phyloP scores from a whole-genome alignment of 2,113 vertebrate genomes.

The Ceratotherium simum region DNA sequence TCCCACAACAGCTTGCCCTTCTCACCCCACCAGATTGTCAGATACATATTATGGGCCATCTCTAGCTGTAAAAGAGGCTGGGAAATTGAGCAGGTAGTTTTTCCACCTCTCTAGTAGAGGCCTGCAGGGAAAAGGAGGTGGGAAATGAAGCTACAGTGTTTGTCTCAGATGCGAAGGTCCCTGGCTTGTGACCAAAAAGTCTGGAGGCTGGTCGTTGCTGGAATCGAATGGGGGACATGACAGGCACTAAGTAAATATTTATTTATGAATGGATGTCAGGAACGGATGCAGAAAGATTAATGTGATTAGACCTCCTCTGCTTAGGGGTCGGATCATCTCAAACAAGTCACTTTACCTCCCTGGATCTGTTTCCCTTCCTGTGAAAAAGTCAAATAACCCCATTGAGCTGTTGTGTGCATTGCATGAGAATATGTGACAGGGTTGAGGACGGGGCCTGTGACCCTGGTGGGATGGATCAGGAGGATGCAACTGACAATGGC shows the following conservation, averaged over 20 bases:
- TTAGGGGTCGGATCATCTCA: accelerated
- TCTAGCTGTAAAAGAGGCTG: neutral
- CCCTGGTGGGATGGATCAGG: neutral
- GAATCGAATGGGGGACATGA: neutral
- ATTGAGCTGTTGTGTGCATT: neutral
- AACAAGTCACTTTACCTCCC: neutral
- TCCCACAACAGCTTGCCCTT: neutral
- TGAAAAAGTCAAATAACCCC: neutral
- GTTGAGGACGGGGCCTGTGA: neutral
- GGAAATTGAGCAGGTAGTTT: accelerated
- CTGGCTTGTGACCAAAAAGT: neutral
- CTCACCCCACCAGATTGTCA: neutral
- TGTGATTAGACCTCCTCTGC: neutral
- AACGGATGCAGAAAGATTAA: neutral
- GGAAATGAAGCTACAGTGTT: neutral
- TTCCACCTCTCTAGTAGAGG: neutral
- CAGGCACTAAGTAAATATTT: neutral
- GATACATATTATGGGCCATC: neutral
- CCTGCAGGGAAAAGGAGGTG: accelerated
- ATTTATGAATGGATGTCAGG: neutral
- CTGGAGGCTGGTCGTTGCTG: neutral
- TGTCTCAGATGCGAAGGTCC: neutral
- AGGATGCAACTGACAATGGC: neutral
- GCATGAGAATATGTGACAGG: neutral
- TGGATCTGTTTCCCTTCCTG: neutral